Evolutionary conservation across 2,113 vertebrate genomes (phyloP), one percentile per base, ranked within the genome.

Genomic region (Coptodon bakossiorum): DNA sequence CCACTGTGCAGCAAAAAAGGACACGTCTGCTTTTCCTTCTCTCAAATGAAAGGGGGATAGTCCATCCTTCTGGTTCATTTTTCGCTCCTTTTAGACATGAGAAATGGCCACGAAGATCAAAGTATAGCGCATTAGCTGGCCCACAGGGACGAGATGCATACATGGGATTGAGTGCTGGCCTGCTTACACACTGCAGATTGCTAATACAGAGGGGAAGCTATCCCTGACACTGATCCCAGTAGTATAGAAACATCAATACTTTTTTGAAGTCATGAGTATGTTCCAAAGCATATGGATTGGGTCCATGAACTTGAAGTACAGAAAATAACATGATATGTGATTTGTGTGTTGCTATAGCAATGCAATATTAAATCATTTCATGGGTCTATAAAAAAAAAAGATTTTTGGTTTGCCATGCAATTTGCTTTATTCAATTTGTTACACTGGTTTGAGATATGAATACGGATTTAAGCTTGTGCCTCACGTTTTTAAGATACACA

Each of bases 1-100:
- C 92, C 68, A 43, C 92, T 90, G 92, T 1, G 88, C 27, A 24
- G 73, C 88, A 90, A 94, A 93, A 92, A 94, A 92, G 80, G 78
- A 86, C 82, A 56, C 7, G 54, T 93, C 85, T 90, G 83, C 88
- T 81, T 86, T 90, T 40, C 76, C 61, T 61, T 71, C 79, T 83
- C 76, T 92, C 52, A 50, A 81, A 93, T 68, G 61, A 82, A 57
- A 54, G 78, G 73, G 68, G 31, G 40, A 85, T 5, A 34, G 85
- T 90, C 22, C 52, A 24, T 29, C 27, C 68, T 53, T 78, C 45
- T 87, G 86, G 29, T 36, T 80, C 50, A 5, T 82, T 61, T 79
- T 43, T 38, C 3, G 8, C 82, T 61, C 50, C 78, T 82, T 76
- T 84, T 85, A 88, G 91, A 92, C 81, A 84, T 54, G 83, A 79